phyloP scores from a whole-genome alignment of 35 echinoderm and acorn worm genomes.

The Amphiura filiformis region DNA sequence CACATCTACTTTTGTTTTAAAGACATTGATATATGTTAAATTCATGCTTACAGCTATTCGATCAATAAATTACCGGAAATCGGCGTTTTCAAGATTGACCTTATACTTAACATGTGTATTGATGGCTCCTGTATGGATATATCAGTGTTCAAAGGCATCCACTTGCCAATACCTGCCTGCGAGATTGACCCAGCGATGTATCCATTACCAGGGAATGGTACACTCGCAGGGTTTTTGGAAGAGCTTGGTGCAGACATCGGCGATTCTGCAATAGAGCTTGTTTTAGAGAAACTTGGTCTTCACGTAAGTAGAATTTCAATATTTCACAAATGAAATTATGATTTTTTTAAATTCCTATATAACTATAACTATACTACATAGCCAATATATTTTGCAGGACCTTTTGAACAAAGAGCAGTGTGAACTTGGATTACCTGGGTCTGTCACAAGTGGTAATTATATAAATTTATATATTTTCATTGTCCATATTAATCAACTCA shows the following conservation, averaged over 20 bases:
- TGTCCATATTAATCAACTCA: no score
- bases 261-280: slow-evolving; percentile 22
- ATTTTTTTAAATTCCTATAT: no score
- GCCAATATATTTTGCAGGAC: not conserved
- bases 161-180: slow-evolving; percentile 5
- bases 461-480: not conserved
- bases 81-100: not conserved
- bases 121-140: not conserved
- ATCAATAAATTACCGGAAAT: not conserved
- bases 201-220: slow-evolving; percentile 11
- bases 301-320: not conserved
- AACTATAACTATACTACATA: no score
- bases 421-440: not conserved
- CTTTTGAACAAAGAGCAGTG: not conserved
- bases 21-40: no score
- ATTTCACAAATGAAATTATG: no score
- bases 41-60: not conserved
- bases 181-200: not conserved
- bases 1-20: no score
- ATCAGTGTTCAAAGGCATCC: not conserved
- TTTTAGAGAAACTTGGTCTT: slow-evolving; percentile 18
- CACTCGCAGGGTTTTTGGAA: not conserved
- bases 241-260: slow-evolving; percentile 8
- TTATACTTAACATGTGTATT: not conserved
- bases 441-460: not conserved